These are phyloP conservation scores for Chiridota heheva DNA, from an alignment of 35 echinoderm and acorn worm genomes.

Conservation along the genomic window DNA sequence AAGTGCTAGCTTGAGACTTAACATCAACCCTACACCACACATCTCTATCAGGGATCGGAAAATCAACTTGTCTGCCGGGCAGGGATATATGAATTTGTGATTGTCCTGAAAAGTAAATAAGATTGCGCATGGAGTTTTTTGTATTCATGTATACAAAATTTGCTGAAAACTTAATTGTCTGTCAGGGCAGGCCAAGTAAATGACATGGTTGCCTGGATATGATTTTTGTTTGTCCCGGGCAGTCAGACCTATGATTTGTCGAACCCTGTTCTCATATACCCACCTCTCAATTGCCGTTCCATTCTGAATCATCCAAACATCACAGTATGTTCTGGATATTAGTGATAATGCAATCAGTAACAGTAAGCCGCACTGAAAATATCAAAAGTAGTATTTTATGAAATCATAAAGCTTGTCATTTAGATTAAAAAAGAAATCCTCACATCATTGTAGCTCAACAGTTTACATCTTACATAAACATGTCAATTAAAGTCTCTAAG, in stretches of 20 bases:
- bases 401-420: not conserved
- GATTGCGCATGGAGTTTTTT: not conserved
- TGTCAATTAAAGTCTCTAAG: too few species aligned
- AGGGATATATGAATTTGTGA: too few species aligned
- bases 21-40: not conserved
- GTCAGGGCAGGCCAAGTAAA: too few species aligned
- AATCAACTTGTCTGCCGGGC: too few species aligned
- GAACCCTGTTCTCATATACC: not conserved
- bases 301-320: constrained; percentile 94
- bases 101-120: too few species aligned
- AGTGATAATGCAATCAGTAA: constrained; percentile 53
- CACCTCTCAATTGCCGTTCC: constrained; percentile 90
- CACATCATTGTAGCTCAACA: too few species aligned
- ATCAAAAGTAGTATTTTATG: constrained; percentile 2
- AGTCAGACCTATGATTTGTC: too few species aligned
- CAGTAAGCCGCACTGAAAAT: constrained; percentile 55
- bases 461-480: too few species aligned
- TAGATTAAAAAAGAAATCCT: not conserved
- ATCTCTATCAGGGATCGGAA: not conserved
- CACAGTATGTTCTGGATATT: constrained; percentile 82
- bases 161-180: too few species aligned
- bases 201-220: not conserved
- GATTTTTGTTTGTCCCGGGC: too few species aligned
- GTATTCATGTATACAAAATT: too few species aligned
- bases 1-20: too few species aligned